phyloP scores from a whole-genome alignment of 2,113 vertebrate species.

The Dasyornis broadbenti region DNA sequence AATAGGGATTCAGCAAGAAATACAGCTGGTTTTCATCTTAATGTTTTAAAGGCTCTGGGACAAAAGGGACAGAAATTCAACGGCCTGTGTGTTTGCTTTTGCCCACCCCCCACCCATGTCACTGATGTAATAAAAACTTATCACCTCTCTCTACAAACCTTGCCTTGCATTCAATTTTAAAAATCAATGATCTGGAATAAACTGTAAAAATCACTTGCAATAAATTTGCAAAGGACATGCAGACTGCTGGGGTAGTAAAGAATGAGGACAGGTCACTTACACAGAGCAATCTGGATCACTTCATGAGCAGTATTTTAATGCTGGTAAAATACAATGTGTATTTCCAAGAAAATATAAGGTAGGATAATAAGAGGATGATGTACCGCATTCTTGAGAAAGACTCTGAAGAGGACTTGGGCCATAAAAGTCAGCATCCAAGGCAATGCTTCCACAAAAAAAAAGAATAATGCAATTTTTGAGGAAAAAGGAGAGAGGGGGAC shows the following conservation, averaged over 20 bases:
- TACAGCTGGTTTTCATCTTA: neutral
- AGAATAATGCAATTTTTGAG: neutral
- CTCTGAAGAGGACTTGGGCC: neutral
- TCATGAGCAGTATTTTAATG: conserved; percentile 14
- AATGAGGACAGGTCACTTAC: conserved; percentile 21
- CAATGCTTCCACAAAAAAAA: neutral
- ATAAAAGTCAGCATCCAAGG: neutral
- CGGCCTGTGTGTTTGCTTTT: neutral
- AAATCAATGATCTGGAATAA: conserved; percentile 58
- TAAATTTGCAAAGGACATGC: conserved; percentile 33
- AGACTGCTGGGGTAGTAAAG: conserved; percentile 24
- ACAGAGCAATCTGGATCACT: conserved; percentile 24
- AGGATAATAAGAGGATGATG: neutral
- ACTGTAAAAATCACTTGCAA: conserved; percentile 40
- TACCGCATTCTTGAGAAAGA: neutral
- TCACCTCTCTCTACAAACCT: conserved; percentile 23
- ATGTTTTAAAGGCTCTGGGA: neutral
- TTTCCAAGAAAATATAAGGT: conserved; percentile 1
- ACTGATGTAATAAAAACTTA: conserved; percentile 25
- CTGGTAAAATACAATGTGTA: neutral
- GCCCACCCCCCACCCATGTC: neutral
- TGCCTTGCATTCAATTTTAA: conserved; percentile 51
- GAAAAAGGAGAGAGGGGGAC: neutral
- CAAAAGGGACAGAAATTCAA: neutral
- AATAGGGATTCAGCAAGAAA: neutral